Base-by-base conservation (phyloP, 2,113 vertebrate genomes). In the Cyphomyrus plagiostoma region DNA sequence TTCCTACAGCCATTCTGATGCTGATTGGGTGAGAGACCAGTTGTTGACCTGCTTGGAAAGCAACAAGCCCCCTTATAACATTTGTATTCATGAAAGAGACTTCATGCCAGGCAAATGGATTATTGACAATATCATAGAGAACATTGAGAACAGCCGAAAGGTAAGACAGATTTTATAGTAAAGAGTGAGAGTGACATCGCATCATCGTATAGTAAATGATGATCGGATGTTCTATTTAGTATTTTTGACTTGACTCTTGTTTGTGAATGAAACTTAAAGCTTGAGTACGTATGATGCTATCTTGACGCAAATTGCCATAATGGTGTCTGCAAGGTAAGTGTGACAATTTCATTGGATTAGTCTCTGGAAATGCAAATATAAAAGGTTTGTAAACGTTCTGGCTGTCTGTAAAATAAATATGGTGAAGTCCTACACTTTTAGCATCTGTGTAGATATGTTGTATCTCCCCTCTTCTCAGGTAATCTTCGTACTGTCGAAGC, bases 71-170 rank as follows among this genome's bases (percentile, higher is more conserved):
- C 95, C 97, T 0, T 97, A 97, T 85, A 93, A 94, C 4, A 88
- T 98, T 45, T 98, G 97, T 88, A 96, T 98, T 80, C 97, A 98
- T 6, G 97, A 97, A 92, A 93, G 97, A 62, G 97, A 97, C 93
- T 98, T 98, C 91, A 95, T 93, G 46, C 97, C 97, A 2, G 97
- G 97, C 39, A 95, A 92, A 13, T 97, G 97, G 97, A 97, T 97
- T 91, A 97, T 97, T 1, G 97, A 97, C 84, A 98, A 97, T 94
- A 98, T 98, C 89, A 97, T 97, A 30, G 97, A 97, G 11, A 97
- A 96, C 92, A 97, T 97, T 0, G 97, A 98, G 93, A 94, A 56
- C 91, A 98, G 97, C 89, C 92, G 89, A 23, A 97, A 98, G 95
- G 95, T 96, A 92, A 4, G 88, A 23, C 39, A 23, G 45, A 48